Evolutionary conservation across 2,888 invertebrate species (phyloP).

Genomic region (Pterostichus madidus): DNA sequence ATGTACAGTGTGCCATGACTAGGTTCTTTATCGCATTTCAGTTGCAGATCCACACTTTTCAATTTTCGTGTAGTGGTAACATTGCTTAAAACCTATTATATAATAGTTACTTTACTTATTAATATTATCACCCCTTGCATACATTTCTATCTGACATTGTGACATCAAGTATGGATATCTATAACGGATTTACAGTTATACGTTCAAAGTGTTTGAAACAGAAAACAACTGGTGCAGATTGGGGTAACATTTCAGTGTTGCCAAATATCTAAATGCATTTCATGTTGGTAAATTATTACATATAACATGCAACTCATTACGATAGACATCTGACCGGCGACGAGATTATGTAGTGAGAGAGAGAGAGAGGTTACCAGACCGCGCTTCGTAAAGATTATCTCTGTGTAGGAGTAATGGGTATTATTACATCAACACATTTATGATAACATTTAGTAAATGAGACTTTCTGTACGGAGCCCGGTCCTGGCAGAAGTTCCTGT

Average conservation of each 20-base stretch:
- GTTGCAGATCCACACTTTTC: slow-evolving; percentile 67
- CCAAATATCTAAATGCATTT: slow-evolving; percentile 59
- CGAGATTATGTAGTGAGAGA: slow-evolving; percentile 1
- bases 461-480: not conserved
- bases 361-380: not conserved
- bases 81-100: slow-evolving; percentile 69
- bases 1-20: slow-evolving; percentile 67
- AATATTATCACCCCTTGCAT: slow-evolving; percentile 63
- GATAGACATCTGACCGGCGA: slow-evolving; percentile 43
- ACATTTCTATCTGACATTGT: slow-evolving; percentile 50
- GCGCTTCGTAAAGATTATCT: not conserved
- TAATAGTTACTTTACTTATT: slow-evolving; percentile 61
- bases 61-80: slow-evolving; percentile 75
- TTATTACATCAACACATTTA: not conserved
- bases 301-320: slow-evolving; percentile 60
- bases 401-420: too few species aligned
- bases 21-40: slow-evolving; percentile 66
- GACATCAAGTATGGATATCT: slow-evolving; percentile 35
- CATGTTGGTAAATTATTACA: slow-evolving; percentile 56
- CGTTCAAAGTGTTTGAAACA: slow-evolving; percentile 54
- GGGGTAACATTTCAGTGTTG: slow-evolving; percentile 41
- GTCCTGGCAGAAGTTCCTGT: not conserved
- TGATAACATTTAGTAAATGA: not conserved
- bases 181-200: slow-evolving; percentile 36
- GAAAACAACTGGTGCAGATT: slow-evolving; percentile 59